phyloP scores from a whole-genome alignment of 2,888 invertebrate genomes.

The Diaperis boleti region DNA sequence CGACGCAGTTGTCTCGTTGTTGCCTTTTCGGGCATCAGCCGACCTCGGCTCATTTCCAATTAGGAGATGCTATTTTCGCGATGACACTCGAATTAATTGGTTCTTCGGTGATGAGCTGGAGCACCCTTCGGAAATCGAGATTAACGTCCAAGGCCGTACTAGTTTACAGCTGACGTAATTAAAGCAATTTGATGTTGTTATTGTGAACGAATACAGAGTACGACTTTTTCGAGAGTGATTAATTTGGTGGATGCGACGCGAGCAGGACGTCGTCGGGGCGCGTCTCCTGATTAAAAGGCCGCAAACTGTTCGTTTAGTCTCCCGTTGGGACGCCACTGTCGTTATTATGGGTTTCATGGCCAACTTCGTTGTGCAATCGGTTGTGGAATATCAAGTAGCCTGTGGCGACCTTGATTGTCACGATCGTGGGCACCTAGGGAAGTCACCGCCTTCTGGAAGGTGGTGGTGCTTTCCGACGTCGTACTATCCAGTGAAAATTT shows the following conservation, averaged over 20 bases:
- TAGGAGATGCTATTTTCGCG: conserved; percentile 3
- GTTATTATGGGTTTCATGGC: conserved; percentile 32
- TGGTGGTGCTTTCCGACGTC: no score
- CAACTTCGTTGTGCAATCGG: conserved; percentile 38
- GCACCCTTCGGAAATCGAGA: conserved; percentile 29
- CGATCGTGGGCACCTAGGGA: neutral
- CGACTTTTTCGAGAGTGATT: neutral
- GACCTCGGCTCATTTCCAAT: conserved; percentile 14
- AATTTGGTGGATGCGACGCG: neutral
- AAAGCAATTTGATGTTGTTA: conserved; percentile 29
- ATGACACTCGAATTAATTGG: conserved; percentile 9
- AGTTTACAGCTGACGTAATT: conserved; percentile 36
- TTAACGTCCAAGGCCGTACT: conserved; percentile 32
- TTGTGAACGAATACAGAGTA: neutral
- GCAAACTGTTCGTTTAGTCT: conserved; percentile 14
- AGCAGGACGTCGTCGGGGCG: neutral
- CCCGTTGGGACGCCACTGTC: conserved; percentile 22
- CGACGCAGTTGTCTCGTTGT: conserved; percentile 4
- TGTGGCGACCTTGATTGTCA: conserved; percentile 25
- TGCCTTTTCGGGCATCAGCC: conserved; percentile 6
- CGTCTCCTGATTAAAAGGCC: conserved; percentile 32
- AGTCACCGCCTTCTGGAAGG: no score
- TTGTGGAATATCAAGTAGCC: conserved; percentile 37
- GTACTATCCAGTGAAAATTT: no score
- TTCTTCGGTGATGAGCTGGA: conserved; percentile 15